Evolutionary conservation across 2,888 invertebrate genomes (phyloP).

Genomic region (Spodoptera littoralis): DNA sequence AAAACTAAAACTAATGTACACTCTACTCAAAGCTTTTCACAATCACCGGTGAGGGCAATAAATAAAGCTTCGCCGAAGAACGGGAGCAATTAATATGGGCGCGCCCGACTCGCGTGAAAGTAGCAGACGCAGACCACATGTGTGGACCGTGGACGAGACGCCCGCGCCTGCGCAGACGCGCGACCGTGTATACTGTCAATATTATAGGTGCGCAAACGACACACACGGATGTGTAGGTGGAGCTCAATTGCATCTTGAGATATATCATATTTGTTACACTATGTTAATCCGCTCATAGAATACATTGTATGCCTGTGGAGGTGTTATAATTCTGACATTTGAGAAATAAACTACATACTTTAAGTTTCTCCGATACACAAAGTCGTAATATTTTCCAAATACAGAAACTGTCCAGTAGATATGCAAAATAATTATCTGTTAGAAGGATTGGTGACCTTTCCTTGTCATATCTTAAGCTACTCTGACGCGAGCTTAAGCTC

Average conservation of each 20-base stretch:
- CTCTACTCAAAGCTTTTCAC: constrained; percentile 86
- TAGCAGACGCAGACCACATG: constrained; percentile 79
- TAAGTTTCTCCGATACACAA: constrained; percentile 19
- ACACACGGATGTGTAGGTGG: constrained; percentile 30
- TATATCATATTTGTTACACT: constrained; percentile 34
- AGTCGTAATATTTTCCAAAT: constrained; percentile 30
- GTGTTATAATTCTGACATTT: constrained; percentile 38
- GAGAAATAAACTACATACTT: constrained; percentile 37
- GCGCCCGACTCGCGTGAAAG: constrained; percentile 86
- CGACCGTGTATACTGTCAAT: constrained; percentile 46
- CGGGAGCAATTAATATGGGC: constrained; percentile 89
- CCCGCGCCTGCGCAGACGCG: constrained; percentile 52
- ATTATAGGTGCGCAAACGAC: constrained; percentile 29
- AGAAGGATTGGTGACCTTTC: constrained; percentile 23
- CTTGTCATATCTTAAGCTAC: constrained; percentile 21
- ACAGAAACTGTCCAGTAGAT: constrained; percentile 20
- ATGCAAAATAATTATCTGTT: constrained; percentile 28
- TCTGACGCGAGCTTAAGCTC: constrained; percentile 8
- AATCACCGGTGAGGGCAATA: constrained; percentile 85
- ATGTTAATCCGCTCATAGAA: constrained; percentile 40
- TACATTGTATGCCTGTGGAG: constrained; percentile 30
- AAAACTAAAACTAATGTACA: constrained; percentile 86
- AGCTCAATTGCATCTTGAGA: constrained; percentile 32
- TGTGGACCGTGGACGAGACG: constrained; percentile 66
- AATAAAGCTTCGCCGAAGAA: constrained; percentile 88